These are phyloP conservation scores for Gallinago stenura DNA, from an alignment of 2,797 vertebrate species.

Conservation along the genomic window DNA sequence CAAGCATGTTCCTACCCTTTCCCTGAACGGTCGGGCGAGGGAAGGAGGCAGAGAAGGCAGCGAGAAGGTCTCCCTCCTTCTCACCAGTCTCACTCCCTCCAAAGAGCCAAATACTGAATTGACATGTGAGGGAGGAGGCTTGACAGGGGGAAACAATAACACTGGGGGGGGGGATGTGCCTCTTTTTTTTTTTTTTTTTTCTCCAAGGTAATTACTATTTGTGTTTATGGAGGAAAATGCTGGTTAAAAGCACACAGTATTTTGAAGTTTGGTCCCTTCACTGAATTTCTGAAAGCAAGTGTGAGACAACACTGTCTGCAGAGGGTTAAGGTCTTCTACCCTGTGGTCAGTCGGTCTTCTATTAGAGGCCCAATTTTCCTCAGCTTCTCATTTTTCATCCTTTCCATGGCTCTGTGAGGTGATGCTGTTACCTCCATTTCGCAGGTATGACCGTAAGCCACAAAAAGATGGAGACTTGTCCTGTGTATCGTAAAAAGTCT, in stretches of 20 bases:
- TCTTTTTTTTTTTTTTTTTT: neutral
- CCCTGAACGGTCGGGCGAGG: neutral
- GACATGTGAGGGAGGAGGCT: neutral
- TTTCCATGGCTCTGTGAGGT: neutral
- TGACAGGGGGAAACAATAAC: neutral
- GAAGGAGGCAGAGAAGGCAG: neutral
- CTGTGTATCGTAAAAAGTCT: rapidly evolving
- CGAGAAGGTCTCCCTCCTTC: neutral
- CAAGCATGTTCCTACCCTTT: neutral
- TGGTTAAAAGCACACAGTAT: neutral
- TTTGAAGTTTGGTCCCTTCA: neutral
- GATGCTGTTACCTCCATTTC: neutral
- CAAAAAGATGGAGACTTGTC: neutral
- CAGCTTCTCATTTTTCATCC: neutral
- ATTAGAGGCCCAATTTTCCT: neutral
- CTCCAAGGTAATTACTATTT: neutral
- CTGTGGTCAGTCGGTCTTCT: neutral
- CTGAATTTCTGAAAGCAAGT: neutral
- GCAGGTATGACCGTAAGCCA: neutral
- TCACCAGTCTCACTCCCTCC: neutral
- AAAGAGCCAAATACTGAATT: neutral
- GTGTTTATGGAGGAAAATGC: neutral
- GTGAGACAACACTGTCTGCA: neutral
- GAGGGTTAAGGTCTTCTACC: neutral
- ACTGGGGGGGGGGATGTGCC: neutral